Evolutionary conservation across 2,113 vertebrate genomes (phyloP).

Genomic region (Electrona antarctica): DNA sequence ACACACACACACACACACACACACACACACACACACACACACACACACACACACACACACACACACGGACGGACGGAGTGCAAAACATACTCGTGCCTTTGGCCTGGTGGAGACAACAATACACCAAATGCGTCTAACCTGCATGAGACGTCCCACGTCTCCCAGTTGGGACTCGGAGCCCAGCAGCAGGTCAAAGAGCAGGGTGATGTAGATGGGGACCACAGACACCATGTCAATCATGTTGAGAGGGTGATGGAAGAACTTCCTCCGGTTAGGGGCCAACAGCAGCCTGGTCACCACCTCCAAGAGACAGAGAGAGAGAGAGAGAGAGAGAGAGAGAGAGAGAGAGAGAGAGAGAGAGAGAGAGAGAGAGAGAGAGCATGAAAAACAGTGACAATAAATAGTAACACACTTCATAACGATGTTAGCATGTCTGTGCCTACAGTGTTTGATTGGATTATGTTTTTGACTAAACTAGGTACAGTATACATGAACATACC

Average conservation of each 20-base stretch:
- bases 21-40: too few species aligned
- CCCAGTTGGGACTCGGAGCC: slow-evolving; percentile 84
- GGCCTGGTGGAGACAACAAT: too few species aligned
- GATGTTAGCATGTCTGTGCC: background rate
- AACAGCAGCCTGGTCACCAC: slow-evolving; percentile 91
- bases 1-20: too few species aligned
- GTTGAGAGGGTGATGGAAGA: slow-evolving; percentile 94
- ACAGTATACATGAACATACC: too few species aligned
- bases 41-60: too few species aligned
- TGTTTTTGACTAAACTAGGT: too few species aligned
- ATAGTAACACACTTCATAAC: too few species aligned
- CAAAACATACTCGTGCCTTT: too few species aligned
- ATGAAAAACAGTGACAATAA: background rate
- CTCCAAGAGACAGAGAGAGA: slow-evolving; percentile 70
- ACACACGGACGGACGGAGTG: too few species aligned
- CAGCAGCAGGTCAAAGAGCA: slow-evolving; percentile 83
- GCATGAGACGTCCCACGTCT: slow-evolving; percentile 89
- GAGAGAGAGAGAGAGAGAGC: background rate
- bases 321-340: too few species aligned
- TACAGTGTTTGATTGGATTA: too few species aligned
- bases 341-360: too few species aligned
- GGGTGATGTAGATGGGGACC: slow-evolving; percentile 92
- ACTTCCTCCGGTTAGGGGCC: slow-evolving; percentile 89
- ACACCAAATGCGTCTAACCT: slow-evolving; percentile 54
- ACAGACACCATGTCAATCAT: slow-evolving; percentile 94